Evolutionary conservation across 2,888 invertebrate genomes (phyloP), one percentile per base, ranked within the genome.

Genomic region (Leucophenga montana): DNA sequence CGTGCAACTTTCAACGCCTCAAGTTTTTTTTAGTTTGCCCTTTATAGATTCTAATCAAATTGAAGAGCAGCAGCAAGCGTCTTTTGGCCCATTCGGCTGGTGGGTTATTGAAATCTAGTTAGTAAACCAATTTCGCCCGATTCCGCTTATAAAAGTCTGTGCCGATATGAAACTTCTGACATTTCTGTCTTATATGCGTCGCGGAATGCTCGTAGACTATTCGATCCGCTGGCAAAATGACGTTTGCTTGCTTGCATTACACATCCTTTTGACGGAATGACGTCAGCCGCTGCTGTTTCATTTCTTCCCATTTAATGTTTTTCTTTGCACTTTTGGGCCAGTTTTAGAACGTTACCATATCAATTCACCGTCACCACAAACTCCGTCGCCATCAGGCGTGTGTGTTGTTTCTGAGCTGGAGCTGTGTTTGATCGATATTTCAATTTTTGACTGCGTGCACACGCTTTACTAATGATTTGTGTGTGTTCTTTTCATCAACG

Each of bases 391-490:
- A n/a, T n/a, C n/a, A 46, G 33, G n/a, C 50, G 50, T 18, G 50
- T 50, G 50, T 39, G 39, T 39, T 39, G 39, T 50, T 50, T 18
- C 50, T 18, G 1, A 6, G 59, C 69, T 54, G 67, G 18, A 18
- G 54, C 16, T 59, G 54, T 83, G 81, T 81, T 81, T 81, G 83
- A 65, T 81, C 81, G 78, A 81, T 81, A 80, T 22, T 66, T 39
- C 50, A 50, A 67, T 59, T 80, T 76, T 66, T 69, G 71, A 73
- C 76, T 70, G 57, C 56, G 67, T 71, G 68, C 75, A 73, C 64
- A 70, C 54, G 66, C 72, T 54, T 71, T 71, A 73, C 72, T 74
- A 68, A 50, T 73, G 22, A 75, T 50, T 33, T 31, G 31, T 16
- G 33, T 16, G 31, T 39, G 18, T 39, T 39, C 39, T 39, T 39